Base-by-base conservation (phyloP, 1,140 invertebrate genomes). In the Euura lappo region DNA sequence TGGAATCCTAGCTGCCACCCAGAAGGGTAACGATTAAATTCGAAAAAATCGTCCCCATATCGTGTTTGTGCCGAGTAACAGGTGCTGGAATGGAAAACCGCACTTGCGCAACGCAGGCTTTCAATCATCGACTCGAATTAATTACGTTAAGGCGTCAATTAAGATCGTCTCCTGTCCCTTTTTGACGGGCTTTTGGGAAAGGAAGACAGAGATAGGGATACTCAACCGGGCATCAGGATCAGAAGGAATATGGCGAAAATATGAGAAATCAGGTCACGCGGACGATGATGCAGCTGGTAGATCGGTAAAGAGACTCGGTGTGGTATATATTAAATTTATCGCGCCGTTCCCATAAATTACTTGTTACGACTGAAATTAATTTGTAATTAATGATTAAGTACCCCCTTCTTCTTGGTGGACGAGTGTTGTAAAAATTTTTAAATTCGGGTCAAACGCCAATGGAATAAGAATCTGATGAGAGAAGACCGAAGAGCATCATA, bases 121-220 rank as follows among this genome's bases (percentile, higher is more conserved):
- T 60, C 51, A n/a, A 60, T 8, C 6, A 8, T 60, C 13, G 10
- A 60, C 10, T 60, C 51, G 51, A 60, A 60, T 60, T 60, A 60
- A 60, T 60, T 60, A 60, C 51, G 51, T 60, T 60, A 60, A n/a
- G 13, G 51, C 51, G 13, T 60, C 51, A 60, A 60, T 60, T 60
- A 60, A 60, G 51, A 60, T 60, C 51, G 10, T 60, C 51, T 60
- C 51, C 8, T 28, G 28, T 28, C 28, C 28, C 28, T 28, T 60
- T n/a, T 60, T 60, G 13, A 60, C 13, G 51, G 51, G 5, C 51
- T 60, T n/a, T 28, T 28, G 28, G 28, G 0, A 1, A 28, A 28
- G 28, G 28, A 28, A 28, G 28, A 28, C 28, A 28, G 28, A 28
- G 28, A 28, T 28, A 28, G 28, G 28, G 28, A 28, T 28, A 28